phyloP scores from a whole-genome alignment of 2,113 vertebrate species.

The Hydrolagus affinis region DNA sequence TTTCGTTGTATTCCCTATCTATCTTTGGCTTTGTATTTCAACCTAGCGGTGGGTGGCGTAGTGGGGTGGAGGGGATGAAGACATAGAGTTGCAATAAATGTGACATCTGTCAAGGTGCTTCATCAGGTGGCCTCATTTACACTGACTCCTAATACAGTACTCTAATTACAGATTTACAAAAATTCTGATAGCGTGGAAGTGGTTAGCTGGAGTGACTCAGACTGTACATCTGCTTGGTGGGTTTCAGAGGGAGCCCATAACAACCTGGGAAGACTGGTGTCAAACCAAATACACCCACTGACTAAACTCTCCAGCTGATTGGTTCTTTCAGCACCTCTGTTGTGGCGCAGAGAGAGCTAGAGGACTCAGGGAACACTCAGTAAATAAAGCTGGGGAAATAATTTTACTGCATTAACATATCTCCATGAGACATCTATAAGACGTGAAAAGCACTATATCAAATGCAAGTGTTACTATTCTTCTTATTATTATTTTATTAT shows the following conservation, averaged over 20 bases:
- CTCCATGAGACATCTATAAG: too few species aligned
- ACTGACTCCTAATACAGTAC: slow-evolving; percentile 95
- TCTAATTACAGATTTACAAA: slow-evolving; percentile 99
- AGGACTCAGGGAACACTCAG: background rate
- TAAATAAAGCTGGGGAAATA: background rate
- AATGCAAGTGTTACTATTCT: too few species aligned
- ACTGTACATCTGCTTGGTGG: slow-evolving; percentile 90
- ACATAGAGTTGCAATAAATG: slow-evolving; percentile 71
- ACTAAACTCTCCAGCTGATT: background rate
- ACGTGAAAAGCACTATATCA: too few species aligned
- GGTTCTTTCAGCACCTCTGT: background rate
- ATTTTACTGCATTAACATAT: background rate
- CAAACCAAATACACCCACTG: background rate
- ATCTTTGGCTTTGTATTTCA: background rate
- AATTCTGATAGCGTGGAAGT: slow-evolving; percentile 96
- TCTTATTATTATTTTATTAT: too few species aligned
- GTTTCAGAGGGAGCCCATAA: slow-evolving; percentile 94
- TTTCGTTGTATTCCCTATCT: background rate
- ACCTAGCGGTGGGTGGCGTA: too few species aligned
- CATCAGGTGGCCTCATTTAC: slow-evolving; percentile 99
- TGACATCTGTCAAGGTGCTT: slow-evolving; percentile 86
- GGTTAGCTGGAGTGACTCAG: slow-evolving; percentile 79
- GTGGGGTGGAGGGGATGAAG: slow-evolving; percentile 63
- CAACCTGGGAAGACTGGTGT: slow-evolving; percentile 74
- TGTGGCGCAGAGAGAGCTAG: background rate